Evolutionary conservation across 2,113 vertebrate species (phyloP), one percentile per base, ranked within the genome.

Genomic region (Bubo blakistoni): DNA sequence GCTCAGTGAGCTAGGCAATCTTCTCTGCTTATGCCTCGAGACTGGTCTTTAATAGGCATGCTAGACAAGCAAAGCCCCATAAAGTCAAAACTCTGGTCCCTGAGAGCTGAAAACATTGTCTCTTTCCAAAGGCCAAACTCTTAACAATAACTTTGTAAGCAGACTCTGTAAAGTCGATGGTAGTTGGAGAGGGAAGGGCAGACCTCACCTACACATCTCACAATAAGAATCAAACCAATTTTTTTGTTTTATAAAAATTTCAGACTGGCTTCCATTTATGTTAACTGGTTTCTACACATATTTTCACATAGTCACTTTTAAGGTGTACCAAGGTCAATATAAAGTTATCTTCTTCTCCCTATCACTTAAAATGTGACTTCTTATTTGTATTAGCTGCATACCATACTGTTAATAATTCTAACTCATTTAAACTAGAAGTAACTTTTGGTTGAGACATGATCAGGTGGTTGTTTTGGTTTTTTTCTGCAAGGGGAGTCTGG

Each of bases 81-180:
- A 6, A 44, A 82, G 54, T 42, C 47, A 80, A 71, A 51, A 40
- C 29, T 67, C 42, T 38, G 7, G 32, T 26, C 69, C 16, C 3
- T 3, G 16, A 72, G 19, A 90, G 46, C 21, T 85, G 52, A 72
- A 91, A 91, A 52, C 7, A 13, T 4, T 42, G 34, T 14, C 13
- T 36, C 0, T 58, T 80, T 88, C 24, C 30, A 72, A 71, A 86
- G 12, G 26, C 24, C 36, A 73, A 54, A 85, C 6, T 34, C 58
- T 38, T 38, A 79, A 72, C 11, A 11, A 13, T 16, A 40, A 76
- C 30, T 32, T 21, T 34, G 2, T 59, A 42, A 51, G 24, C 2
- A 67, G 34, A 24, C 17, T 55, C 30, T 42, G 25, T 32, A 11
- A 82, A 86, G n/a, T 18, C 0, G 0, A 62, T 0, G 0, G 22